Base-by-base conservation (phyloP, 2,797 vertebrate genomes). In the Loris lydekkerianus region DNA sequence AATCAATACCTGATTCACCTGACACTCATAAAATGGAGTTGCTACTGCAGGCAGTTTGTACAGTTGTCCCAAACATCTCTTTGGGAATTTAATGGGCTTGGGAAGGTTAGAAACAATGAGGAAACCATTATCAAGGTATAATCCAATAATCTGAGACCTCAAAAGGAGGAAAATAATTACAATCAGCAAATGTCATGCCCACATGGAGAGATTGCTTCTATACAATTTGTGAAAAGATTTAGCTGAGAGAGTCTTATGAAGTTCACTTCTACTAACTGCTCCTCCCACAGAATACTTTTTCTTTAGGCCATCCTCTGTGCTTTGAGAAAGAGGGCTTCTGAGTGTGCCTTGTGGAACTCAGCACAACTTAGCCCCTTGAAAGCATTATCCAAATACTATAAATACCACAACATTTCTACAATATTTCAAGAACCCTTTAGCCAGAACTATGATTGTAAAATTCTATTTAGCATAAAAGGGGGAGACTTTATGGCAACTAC, bases 341-440 rank as follows among this genome's bases (percentile, higher is more conserved):
- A 25, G 37, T 29, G 11, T 15, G 14, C 46, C 0, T 60, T 72
- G 14, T 67, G 69, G 81, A 91, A 89, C 76, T 90, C 83, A 97
- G 60, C 60, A 94, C 95, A 15, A 93, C 80, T 78, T 10, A 60
- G 92, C 89, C 70, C 49, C 88, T 72, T 63, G 76, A 96, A 94
- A 96, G 1, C n/a, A 94, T 89, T 92, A 95, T 88, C 97, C 73
- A 76, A 87, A 96, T 77, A 31, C 25, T 96, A 70, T 78, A 98
- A 96, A 93, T 87, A 98, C 63, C 13, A 95, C 81, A 96, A 78
- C 0, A 80, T 93, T 98, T 94, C 83, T 86, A 90, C 18, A 92
- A 37, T 49, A 78, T 96, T 97, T 97, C 95, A 56, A 37, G 81
- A 69, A 96, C 5, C 18, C 87, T 94, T 96, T 72, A 75, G n/a